A percentile compares a stretch with the other conserved stretches of the same genome.
Evolutionary conservation across 2,888 invertebrate genomes (phyloP).

Genomic region (Neuroscelio doddi): DNA sequence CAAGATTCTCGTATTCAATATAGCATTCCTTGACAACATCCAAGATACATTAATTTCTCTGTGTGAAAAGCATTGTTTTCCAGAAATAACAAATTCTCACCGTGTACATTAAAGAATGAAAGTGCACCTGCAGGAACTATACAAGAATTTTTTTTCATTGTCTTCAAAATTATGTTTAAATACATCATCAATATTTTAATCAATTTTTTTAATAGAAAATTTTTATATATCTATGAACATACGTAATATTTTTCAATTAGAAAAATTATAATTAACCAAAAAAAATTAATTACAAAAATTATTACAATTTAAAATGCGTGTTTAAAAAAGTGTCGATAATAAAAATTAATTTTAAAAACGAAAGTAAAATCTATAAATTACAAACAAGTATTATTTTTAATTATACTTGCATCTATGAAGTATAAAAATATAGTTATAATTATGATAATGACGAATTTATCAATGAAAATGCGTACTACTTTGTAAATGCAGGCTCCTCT

Average conservation of each 20-base stretch:
- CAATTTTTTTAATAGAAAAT: too few species aligned
- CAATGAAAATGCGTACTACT: not conserved
- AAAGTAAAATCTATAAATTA: too few species aligned
- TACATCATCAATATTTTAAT: too few species aligned
- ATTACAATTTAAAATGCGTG: too few species aligned
- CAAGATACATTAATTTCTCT: constrained; percentile 44
- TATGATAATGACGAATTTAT: not conserved
- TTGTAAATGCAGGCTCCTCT: not conserved
- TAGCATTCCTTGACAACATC: constrained; percentile 41
- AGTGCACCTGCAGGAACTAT: constrained; percentile 28
- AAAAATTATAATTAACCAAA: too few species aligned
- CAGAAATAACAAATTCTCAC: constrained; percentile 34
- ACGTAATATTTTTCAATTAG: too few species aligned
- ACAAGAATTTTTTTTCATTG: not conserved
- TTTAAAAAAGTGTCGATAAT: too few species aligned
- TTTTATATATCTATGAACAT: too few species aligned
- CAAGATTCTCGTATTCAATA: constrained; percentile 30
- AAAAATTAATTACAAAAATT: too few species aligned
- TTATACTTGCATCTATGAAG: not conserved
- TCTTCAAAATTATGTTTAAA: too few species aligned
- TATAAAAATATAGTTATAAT: not conserved
- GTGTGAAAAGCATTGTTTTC: constrained; percentile 43
- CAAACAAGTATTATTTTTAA: too few species aligned
- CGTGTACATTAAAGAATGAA: constrained; percentile 29
- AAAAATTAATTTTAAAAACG: too few species aligned